A percentile compares a stretch with the other conserved stretches of the same genome.
Conservation (phyloP, 2,113 vertebrate species). For the Gyps fulvus region DNA sequence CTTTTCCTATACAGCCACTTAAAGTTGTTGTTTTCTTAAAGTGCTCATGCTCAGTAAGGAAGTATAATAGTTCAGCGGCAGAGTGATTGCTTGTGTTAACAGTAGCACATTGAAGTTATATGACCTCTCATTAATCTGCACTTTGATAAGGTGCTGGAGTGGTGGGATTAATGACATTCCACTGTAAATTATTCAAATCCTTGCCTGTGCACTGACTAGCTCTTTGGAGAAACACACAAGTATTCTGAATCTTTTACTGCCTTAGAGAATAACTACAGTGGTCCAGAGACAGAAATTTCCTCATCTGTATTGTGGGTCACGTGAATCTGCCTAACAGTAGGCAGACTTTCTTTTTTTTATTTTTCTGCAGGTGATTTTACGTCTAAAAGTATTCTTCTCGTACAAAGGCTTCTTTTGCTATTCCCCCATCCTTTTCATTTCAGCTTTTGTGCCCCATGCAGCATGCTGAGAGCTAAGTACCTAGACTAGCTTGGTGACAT, state of each 20-base stretch:
- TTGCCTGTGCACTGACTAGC: background rate
- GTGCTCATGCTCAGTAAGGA: background rate
- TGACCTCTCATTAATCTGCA: constrained; percentile 49
- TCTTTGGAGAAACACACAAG: constrained; percentile 1
- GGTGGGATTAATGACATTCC: constrained; percentile 31
- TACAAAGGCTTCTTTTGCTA: background rate
- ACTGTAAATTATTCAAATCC: constrained; percentile 50
- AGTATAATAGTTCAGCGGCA: background rate
- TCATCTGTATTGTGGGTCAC: background rate
- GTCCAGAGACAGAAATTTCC: background rate
- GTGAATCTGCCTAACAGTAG: background rate
- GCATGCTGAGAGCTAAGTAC: background rate
- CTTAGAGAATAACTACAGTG: background rate
- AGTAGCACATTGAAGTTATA: constrained; percentile 2
- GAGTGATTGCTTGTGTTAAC: background rate
- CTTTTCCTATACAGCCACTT: background rate
- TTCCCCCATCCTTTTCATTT: background rate
- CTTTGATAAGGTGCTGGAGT: constrained; percentile 37
- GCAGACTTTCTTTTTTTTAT: background rate
- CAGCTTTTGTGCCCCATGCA: background rate
- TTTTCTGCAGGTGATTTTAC: background rate
- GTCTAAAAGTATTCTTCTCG: background rate
- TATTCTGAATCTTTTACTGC: background rate
- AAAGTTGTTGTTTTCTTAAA: constrained; percentile 7
- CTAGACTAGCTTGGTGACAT: background rate